Conservation (phyloP, 2,113 vertebrate genomes). For the Eulemur rufifrons region DNA sequence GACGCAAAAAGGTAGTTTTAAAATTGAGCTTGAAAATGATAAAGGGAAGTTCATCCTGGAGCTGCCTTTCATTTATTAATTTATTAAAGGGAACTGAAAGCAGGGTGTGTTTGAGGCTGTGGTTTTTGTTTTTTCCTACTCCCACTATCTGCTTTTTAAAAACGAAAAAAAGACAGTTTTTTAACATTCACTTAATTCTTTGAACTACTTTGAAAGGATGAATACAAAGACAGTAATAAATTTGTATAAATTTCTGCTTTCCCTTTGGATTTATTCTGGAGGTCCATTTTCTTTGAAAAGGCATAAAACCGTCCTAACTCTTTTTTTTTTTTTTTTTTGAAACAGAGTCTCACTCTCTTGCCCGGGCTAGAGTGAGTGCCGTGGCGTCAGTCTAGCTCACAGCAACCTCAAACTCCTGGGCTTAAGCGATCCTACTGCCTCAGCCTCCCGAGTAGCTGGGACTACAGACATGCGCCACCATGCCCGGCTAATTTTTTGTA, state of each 20-base stretch:
- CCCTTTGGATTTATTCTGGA: not conserved
- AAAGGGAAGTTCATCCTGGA: not conserved
- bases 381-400: too few relatives aligned
- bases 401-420: too few relatives aligned
- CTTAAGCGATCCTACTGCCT: too few relatives aligned
- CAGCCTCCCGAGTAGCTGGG: too few relatives aligned
- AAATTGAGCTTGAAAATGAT: not conserved
- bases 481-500: too few relatives aligned
- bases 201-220: constrained; percentile 5
- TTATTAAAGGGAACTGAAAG: not conserved
- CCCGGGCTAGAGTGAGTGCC: too few relatives aligned
- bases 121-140: not conserved
- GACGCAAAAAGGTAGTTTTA: not conserved
- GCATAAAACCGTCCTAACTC: not conserved
- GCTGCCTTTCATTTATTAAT: not conserved
- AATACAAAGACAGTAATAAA: not conserved
- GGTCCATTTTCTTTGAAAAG: not conserved
- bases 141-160: not conserved
- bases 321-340: too few relatives aligned
- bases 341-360: too few relatives aligned
- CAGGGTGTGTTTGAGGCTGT: not conserved
- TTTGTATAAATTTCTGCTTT: not conserved
- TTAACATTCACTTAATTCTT: not conserved
- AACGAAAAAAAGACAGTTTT: not conserved
- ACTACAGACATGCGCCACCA: too few relatives aligned